These are phyloP conservation scores for Ophiodon elongatus DNA, from an alignment of 2,113 vertebrate genomes.

Conservation along the genomic window DNA sequence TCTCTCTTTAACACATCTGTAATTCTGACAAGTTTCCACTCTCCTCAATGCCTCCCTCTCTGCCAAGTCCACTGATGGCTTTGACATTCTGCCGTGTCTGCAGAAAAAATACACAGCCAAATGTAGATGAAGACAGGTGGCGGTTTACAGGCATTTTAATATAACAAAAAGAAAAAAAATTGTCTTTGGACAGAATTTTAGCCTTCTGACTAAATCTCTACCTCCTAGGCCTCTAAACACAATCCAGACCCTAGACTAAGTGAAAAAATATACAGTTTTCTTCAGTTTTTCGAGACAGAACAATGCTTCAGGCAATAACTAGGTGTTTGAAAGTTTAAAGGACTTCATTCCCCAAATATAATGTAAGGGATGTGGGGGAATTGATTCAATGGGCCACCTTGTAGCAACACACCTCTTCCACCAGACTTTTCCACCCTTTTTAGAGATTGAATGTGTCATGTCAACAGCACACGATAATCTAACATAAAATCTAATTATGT, in stretches of 20 bases:
- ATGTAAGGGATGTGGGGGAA: not conserved
- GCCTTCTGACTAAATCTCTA: not conserved
- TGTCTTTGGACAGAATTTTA: conserved; percentile 1
- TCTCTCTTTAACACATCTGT: not conserved
- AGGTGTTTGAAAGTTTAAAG: conserved; percentile 3
- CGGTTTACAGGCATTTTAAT: not conserved
- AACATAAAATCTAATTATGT: not conserved
- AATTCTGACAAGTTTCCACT: not conserved
- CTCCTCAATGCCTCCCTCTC: not conserved
- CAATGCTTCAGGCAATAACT: not conserved
- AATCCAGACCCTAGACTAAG: not conserved
- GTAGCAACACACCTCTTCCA: not conserved
- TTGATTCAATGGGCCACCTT: not conserved
- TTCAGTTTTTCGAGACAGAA: not conserved
- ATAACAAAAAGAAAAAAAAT: not conserved
- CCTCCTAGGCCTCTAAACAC: not conserved
- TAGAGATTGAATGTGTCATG: not conserved
- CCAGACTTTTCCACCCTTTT: not conserved
- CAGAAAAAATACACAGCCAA: not conserved
- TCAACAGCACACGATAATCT: not conserved
- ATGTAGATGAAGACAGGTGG: not conserved
- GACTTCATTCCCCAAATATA: not conserved
- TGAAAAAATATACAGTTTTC: not conserved
- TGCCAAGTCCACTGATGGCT: not conserved
- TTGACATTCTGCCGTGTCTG: not conserved